These are phyloP conservation scores for Hydra vulgaris DNA, from an alignment of 30 jellyfish, hydroid and myxozoan species.

Conservation along the genomic window DNA sequence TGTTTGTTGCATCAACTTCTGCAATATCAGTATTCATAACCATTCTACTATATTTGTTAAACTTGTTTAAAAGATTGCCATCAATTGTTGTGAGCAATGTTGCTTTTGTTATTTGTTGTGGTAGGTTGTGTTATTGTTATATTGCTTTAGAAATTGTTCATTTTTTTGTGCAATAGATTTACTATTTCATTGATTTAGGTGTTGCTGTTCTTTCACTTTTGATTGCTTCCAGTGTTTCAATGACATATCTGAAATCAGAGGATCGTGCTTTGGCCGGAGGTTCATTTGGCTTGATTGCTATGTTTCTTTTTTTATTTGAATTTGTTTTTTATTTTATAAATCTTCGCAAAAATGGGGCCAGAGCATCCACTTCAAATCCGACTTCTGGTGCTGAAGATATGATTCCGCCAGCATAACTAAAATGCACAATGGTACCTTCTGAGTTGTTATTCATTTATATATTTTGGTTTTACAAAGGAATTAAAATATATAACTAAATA, in stretches of 20 bases:
- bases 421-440: too few relatives aligned
- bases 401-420: too few relatives aligned
- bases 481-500: too few relatives aligned
- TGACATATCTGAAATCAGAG: not conserved
- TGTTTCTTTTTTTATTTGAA: slow-evolving; percentile 21
- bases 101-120: slow-evolving; percentile 15
- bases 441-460: too few relatives aligned
- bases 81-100: slow-evolving; percentile 19
- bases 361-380: not conserved
- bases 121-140: slow-evolving; percentile 4
- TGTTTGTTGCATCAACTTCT: slow-evolving; percentile 15
- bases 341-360: slow-evolving; percentile 21
- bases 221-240: slow-evolving; percentile 13
- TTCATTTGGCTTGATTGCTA: slow-evolving; percentile 20
- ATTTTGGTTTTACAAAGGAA: too few relatives aligned
- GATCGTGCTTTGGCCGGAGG: slow-evolving; percentile 8
- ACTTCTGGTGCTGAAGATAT: not conserved
- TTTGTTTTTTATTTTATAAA: slow-evolving; percentile 16
- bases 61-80: slow-evolving; percentile 3
- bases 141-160: not conserved
- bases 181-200: not conserved
- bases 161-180: not conserved
- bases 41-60: not conserved
- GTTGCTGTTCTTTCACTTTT: slow-evolving; percentile 1
- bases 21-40: slow-evolving; percentile 6